Percentiles rank a stretch among this genome's conserved stretches.
These are phyloP conservation scores for Littorina saxatilis DNA, from an alignment of 1,140 invertebrate genomes.

Conservation along the genomic window DNA sequence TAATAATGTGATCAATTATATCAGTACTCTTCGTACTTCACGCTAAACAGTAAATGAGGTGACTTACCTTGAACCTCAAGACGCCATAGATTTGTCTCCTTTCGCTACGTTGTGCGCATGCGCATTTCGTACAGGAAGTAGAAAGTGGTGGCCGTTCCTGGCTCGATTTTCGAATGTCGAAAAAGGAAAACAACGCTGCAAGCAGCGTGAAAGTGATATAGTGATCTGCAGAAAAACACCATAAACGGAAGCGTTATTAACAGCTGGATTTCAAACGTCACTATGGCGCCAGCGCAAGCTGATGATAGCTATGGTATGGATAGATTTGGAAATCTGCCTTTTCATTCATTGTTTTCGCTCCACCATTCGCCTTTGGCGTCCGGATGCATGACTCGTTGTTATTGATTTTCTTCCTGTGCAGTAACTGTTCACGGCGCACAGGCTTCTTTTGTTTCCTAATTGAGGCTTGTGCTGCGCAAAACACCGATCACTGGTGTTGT, in stretches of 20 bases:
- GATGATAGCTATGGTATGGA: conserved; percentile 31
- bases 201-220: not conserved
- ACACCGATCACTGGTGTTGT: no score
- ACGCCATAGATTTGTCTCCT: conserved; percentile 12
- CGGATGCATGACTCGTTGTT: no score
- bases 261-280: not conserved
- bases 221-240: not conserved
- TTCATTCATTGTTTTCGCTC: no score
- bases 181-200: conserved; percentile 23
- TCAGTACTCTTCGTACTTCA: not conserved
- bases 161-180: conserved; percentile 26
- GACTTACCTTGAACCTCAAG: conserved; percentile 14
- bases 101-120: conserved; percentile 10
- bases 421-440: no score
- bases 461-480: no score
- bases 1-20: not conserved
- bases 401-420: no score
- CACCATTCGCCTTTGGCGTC: no score
- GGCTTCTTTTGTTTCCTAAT: no score
- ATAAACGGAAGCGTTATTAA: not conserved
- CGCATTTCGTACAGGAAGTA: not conserved
- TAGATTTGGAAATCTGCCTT: not conserved
- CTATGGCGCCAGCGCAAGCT: conserved; percentile 4
- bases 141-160: conserved; percentile 9
- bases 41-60: not conserved